Percentiles rank a stretch among this genome's conserved stretches.
These are phyloP conservation scores for Cyrtodaria siliqua DNA, from an alignment of 2,888 invertebrate genomes.

Conservation along the genomic window DNA sequence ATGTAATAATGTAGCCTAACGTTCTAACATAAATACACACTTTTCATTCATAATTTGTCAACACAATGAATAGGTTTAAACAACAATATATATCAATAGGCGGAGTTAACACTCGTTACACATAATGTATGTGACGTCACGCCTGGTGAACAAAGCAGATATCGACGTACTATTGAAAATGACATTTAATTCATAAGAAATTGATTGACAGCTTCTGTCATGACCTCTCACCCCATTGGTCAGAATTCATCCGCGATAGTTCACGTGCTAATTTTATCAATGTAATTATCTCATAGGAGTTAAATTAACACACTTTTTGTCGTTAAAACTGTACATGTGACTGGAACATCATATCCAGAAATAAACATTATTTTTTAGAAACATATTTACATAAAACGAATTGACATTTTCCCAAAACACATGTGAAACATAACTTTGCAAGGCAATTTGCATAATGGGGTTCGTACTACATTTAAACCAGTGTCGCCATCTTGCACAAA, in stretches of 20 bases:
- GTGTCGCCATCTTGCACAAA: conserved; percentile 64
- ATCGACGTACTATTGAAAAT: conserved; percentile 2
- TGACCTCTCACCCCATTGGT: conserved; percentile 70
- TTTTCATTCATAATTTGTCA: conserved; percentile 28
- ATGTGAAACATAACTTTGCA: conserved; percentile 40
- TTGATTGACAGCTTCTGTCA: conserved; percentile 64
- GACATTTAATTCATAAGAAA: conserved; percentile 63
- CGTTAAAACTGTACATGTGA: too few relatives aligned
- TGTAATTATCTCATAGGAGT: conserved; percentile 54
- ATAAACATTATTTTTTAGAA: too few relatives aligned
- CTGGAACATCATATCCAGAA: too few relatives aligned
- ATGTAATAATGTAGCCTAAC: conserved; percentile 11
- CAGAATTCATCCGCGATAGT: conserved; percentile 68
- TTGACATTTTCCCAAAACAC: conserved; percentile 5
- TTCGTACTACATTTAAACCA: conserved; percentile 70
- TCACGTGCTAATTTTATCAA: conserved; percentile 79
- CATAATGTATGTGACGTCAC: conserved; percentile 72
- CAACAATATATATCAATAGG: conserved; percentile 21
- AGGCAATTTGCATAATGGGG: conserved; percentile 70
- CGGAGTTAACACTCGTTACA: conserved; percentile 42
- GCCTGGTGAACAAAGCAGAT: conserved; percentile 43
- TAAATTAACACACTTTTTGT: background rate
- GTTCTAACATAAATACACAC: conserved; percentile 15
- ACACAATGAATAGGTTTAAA: background rate
- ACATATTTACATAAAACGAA: background rate